Evolutionary conservation across 2,797 vertebrate genomes (phyloP).

Genomic region (Alca torda): DNA sequence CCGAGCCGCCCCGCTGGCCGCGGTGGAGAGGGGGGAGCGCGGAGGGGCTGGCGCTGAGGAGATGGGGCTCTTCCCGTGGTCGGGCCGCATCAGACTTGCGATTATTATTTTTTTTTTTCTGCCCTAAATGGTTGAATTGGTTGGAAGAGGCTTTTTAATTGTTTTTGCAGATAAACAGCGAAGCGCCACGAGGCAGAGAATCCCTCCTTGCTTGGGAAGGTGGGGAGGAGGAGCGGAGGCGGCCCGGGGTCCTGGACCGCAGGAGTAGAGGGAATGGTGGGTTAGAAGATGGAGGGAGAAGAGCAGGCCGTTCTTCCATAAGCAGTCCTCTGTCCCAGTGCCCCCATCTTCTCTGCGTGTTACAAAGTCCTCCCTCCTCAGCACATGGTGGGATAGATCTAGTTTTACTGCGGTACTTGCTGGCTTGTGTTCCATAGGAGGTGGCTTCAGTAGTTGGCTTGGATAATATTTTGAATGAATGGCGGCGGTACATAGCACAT

Average conservation of each 20-base stretch:
- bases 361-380: neutral
- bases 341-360: neutral
- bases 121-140: neutral
- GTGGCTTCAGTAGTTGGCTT: neutral
- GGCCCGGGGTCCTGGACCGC: neutral
- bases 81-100: neutral
- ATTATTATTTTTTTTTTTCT: neutral
- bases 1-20: neutral
- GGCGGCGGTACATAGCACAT: neutral
- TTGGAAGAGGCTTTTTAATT: too few species aligned
- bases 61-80: too few species aligned
- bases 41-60: neutral
- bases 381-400: neutral
- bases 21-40: neutral
- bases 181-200: neutral
- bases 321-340: too few species aligned
- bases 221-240: neutral
- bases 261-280: neutral
- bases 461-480: neutral
- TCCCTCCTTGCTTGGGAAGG: neutral
- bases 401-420: neutral
- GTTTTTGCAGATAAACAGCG: neutral
- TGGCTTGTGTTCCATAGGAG: neutral
- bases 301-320: neutral
- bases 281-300: neutral